Percentiles rank a stretch among this genome's conserved stretches.
phyloP scores from a whole-genome alignment of 2,888 invertebrate genomes.

The Spisula solida region DNA sequence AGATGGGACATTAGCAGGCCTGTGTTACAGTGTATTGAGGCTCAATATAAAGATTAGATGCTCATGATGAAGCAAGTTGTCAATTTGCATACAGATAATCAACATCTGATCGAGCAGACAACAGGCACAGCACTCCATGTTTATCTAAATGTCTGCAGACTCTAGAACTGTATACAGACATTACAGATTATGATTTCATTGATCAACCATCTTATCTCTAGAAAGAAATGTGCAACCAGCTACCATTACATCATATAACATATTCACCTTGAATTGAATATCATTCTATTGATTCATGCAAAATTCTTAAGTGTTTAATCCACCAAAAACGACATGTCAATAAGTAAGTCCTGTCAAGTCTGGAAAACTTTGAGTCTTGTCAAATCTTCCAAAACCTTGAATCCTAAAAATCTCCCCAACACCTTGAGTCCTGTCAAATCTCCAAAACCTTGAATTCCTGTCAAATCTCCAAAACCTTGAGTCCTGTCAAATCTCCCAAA shows the following conservation, averaged over 20 bases:
- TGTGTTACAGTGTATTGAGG: too few relatives aligned
- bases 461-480: too few relatives aligned
- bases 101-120: neutral
- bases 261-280: neutral
- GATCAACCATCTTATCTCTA: conserved; percentile 19
- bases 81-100: too few relatives aligned
- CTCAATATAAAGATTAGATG: neutral
- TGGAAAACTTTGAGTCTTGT: neutral
- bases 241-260: neutral
- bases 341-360: too few relatives aligned
- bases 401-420: too few relatives aligned
- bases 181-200: conserved; percentile 1
- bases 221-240: neutral
- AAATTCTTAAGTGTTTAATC: neutral
- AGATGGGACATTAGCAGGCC: too few relatives aligned
- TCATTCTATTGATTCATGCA: neutral
- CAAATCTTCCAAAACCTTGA: too few relatives aligned
- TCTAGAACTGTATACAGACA: neutral
- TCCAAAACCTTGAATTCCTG: too few relatives aligned
- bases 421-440: too few relatives aligned
- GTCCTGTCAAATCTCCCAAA: too few relatives aligned
- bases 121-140: neutral
- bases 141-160: neutral
- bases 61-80: too few relatives aligned
- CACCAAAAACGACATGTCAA: neutral